Conservation (phyloP, 1,140 invertebrate genomes). For the Cydia pomonella region DNA sequence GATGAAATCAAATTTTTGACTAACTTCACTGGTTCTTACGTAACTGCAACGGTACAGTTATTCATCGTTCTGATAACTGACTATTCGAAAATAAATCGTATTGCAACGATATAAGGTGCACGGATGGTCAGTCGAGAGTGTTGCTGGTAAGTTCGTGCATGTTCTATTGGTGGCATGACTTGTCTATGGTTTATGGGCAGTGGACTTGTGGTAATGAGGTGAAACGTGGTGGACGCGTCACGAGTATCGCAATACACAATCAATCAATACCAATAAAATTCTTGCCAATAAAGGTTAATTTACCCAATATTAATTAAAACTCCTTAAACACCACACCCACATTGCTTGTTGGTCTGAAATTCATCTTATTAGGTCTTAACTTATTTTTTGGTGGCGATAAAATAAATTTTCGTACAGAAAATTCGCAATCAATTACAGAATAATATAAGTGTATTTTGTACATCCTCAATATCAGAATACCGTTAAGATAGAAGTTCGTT, state of each 20-base stretch:
- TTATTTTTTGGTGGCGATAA: no score
- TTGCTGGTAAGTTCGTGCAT: conserved; percentile 1
- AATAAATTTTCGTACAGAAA: no score
- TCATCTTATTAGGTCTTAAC: no score
- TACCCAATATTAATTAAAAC: no score
- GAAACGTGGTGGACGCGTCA: conserved; percentile 18
- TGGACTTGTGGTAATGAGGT: conserved; percentile 21
- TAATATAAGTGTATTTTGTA: no score
- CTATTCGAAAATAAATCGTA: no score
- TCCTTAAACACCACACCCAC: no score
- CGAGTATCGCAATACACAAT: not conserved
- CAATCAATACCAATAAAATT: not conserved
- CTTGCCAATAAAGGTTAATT: not conserved
- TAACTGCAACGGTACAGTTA: conserved; percentile 35
- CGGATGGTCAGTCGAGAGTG: not conserved
- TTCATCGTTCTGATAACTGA: no score
- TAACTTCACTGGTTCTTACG: conserved; percentile 32
- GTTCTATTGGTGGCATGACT: conserved; percentile 18
- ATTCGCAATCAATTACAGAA: no score
- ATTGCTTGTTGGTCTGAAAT: no score
- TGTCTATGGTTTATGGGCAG: conserved; percentile 27
- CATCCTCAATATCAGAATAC: not conserved
- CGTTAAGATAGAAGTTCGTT: conserved; percentile 5
- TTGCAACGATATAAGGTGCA: no score
- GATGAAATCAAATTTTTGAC: conserved; percentile 28